phyloP scores from a whole-genome alignment of 1,140 invertebrate genomes.

The Bradysia coprophila region DNA sequence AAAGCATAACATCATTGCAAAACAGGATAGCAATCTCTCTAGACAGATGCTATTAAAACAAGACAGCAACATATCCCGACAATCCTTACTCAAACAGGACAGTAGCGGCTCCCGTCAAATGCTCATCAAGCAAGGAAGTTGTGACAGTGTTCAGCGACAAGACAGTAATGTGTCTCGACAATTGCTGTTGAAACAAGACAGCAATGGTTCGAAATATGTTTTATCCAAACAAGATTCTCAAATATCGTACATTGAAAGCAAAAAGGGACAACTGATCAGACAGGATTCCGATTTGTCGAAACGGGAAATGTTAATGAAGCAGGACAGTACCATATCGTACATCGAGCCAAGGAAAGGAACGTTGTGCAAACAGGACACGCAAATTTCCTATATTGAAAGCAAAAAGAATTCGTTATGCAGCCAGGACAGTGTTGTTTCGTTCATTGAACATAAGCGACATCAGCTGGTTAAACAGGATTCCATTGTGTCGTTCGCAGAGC shows the following conservation, averaged over 20 bases:
- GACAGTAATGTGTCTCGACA: slow-evolving; percentile 13
- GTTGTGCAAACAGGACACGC: slow-evolving; percentile 5
- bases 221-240: slow-evolving; percentile 21
- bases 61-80: slow-evolving; percentile 21
- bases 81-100: slow-evolving; percentile 17
- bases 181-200: slow-evolving; percentile 19
- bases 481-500: slow-evolving; percentile 22
- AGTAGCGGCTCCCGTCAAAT: slow-evolving; percentile 9
- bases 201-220: slow-evolving; percentile 19
- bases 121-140: slow-evolving; percentile 15
- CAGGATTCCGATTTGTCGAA: slow-evolving; percentile 6
- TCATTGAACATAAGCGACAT: slow-evolving; percentile 12
- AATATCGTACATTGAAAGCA: slow-evolving; percentile 20
- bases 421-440: slow-evolving; percentile 5
- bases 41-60: slow-evolving; percentile 23
- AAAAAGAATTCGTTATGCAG: slow-evolving; percentile 8
- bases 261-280: slow-evolving; percentile 6
- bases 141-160: slow-evolving; percentile 13
- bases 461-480: slow-evolving; percentile 23
- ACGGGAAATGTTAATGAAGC: slow-evolving; percentile 10
- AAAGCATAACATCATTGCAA: slow-evolving; percentile 19
- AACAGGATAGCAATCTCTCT: slow-evolving; percentile 23
- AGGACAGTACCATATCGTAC: slow-evolving; percentile 13
- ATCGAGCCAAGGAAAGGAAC: slow-evolving; percentile 13
- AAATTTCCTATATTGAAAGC: slow-evolving; percentile 13